A percentile compares a stretch with the other conserved stretches of the same genome.
phyloP scores from a whole-genome alignment of 2,888 invertebrate species.

The Trachelus stipa region DNA sequence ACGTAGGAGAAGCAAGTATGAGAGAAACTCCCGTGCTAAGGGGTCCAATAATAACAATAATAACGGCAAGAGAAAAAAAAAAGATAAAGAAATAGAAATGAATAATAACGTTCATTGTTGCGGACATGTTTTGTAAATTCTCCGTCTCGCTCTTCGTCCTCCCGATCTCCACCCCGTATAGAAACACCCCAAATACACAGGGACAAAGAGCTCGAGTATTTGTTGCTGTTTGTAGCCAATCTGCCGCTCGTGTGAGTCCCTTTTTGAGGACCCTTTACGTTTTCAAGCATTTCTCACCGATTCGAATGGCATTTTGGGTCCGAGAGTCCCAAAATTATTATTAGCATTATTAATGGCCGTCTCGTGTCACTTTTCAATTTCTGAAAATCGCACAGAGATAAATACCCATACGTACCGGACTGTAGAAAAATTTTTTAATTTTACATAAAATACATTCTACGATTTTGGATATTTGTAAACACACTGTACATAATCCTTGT shows the following conservation, averaged over 20 bases:
- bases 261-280: slow-evolving; percentile 1
- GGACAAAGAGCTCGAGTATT: slow-evolving; percentile 52
- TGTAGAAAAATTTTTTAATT: no score
- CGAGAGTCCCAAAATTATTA: slow-evolving; percentile 57
- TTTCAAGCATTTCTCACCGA: no score
- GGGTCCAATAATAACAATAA: slow-evolving; percentile 1
- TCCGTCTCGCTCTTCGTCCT: slow-evolving; percentile 39
- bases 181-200: neutral
- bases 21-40: slow-evolving; percentile 4
- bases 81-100: slow-evolving; percentile 19
- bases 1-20: slow-evolving; percentile 10
- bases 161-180: slow-evolving; percentile 8
- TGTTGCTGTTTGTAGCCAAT: slow-evolving; percentile 63
- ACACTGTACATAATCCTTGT: no score
- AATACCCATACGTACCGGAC: no score
- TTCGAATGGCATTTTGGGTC: neutral
- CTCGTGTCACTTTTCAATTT: slow-evolving; percentile 24
- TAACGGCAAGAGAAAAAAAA: slow-evolving; percentile 17
- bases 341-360: slow-evolving; percentile 61
- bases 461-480: no score
- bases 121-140: slow-evolving; percentile 64
- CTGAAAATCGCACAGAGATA: no score
- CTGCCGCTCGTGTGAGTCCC: slow-evolving; percentile 42
- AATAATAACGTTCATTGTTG: slow-evolving; percentile 60
- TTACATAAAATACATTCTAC: no score